Percentiles rank a stretch among this genome's conserved stretches.
Evolutionary conservation across 2,113 vertebrate genomes (phyloP).

Genomic region (Anolis carolinensis): DNA sequence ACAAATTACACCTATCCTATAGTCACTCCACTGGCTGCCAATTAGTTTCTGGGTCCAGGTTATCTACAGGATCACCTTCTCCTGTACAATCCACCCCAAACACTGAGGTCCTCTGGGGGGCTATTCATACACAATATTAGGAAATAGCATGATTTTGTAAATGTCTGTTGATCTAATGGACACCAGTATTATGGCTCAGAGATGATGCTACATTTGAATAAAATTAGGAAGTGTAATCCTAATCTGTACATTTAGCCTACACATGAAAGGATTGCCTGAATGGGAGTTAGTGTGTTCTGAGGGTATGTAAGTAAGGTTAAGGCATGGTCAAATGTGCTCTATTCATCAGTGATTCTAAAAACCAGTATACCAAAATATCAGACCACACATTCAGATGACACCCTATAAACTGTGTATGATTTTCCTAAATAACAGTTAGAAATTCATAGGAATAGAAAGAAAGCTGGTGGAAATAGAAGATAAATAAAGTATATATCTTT

Average conservation of each 20-base stretch:
- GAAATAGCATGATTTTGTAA: too few relatives aligned
- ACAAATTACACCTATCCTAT: too few relatives aligned
- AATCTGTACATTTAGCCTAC: neutral
- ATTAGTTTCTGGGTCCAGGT: too few relatives aligned
- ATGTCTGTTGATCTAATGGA: too few relatives aligned
- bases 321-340: neutral
- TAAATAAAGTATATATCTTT: conserved; percentile 38
- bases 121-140: too few relatives aligned
- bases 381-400: neutral
- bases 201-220: neutral
- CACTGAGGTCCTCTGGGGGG: too few relatives aligned
- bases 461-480: conserved; percentile 24
- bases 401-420: neutral
- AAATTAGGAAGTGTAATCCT: neutral
- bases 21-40: too few relatives aligned
- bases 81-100: too few relatives aligned
- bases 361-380: neutral
- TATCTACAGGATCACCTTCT: too few relatives aligned
- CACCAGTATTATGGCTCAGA: neutral
- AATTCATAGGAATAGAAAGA: neutral
- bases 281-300: neutral
- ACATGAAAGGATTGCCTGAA: neutral
- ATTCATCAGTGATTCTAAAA: too few relatives aligned
- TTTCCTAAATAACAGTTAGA: conserved; percentile 25
- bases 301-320: neutral